A percentile compares a stretch with the other conserved stretches of the same genome.
These are phyloP conservation scores for Ophiodon elongatus DNA, from an alignment of 2,113 vertebrate genomes.

Conservation along the genomic window DNA sequence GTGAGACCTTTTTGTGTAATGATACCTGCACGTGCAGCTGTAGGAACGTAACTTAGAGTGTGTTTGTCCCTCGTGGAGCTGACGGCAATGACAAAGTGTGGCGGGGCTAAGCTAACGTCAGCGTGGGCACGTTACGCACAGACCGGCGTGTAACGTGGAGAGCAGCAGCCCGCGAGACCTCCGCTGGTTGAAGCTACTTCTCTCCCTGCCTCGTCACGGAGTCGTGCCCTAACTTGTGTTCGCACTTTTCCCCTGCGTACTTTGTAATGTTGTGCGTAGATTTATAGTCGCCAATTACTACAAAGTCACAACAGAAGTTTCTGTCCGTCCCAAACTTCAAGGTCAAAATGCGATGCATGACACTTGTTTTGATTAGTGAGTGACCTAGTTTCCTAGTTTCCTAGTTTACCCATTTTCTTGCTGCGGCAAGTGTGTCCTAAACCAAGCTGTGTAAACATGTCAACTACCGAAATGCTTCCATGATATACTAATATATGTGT, in stretches of 20 bases:
- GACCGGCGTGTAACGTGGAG: not conserved
- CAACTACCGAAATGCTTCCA: not conserved
- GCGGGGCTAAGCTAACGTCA: constrained; percentile 61
- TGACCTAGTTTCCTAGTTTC: not conserved
- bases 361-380: constrained; percentile 30
- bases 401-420: not conserved
- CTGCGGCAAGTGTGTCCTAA: not conserved
- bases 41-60: not conserved
- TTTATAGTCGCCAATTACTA: not conserved
- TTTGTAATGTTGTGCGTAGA: fast-evolving
- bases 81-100: constrained; percentile 20
- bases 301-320: not conserved
- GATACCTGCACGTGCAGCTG: fast-evolving
- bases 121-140: constrained; percentile 8
- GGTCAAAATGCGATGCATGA: constrained; percentile 51
- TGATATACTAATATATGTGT: not conserved
- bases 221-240: not conserved
- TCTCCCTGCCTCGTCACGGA: not conserved
- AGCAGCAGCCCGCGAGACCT: constrained; percentile 51
- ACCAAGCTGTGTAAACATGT: not conserved
- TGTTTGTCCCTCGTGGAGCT: not conserved
- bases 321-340: constrained; percentile 46
- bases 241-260: fast-evolving
- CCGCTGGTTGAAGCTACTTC: constrained; percentile 10
- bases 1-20: constrained; percentile 37